phyloP scores from a whole-genome alignment of 2,797 vertebrate species.

The Clarias pachynema region DNA sequence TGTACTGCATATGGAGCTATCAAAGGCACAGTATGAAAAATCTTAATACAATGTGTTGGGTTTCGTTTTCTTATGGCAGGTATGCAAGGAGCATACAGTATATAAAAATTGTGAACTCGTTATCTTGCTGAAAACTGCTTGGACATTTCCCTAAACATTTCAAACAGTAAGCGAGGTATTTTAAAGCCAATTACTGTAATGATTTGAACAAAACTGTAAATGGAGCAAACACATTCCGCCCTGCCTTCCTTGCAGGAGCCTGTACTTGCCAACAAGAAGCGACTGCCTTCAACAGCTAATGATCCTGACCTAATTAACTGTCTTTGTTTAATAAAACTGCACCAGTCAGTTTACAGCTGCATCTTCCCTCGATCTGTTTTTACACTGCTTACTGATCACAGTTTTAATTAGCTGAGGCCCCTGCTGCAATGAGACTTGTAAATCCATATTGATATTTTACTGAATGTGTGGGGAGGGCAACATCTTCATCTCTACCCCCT shows the following conservation, averaged over 20 bases:
- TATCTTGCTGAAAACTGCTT: slow-evolving; percentile 3
- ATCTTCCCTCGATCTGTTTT: slow-evolving; percentile 66
- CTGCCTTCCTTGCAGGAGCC: not conserved
- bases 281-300: slow-evolving; percentile 38
- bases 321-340: slow-evolving; percentile 71
- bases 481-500: slow-evolving; percentile 57
- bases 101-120: not conserved
- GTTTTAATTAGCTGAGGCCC: slow-evolving; percentile 75
- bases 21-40: not conserved
- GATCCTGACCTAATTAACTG: slow-evolving; percentile 72
- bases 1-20: not conserved
- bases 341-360: slow-evolving; percentile 62
- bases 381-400: slow-evolving; percentile 74
- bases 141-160: slow-evolving; percentile 3
- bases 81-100: not conserved
- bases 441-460: slow-evolving; percentile 75
- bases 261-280: slow-evolving; percentile 21
- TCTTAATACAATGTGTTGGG: not conserved
- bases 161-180: not conserved
- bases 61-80: not conserved
- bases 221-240: slow-evolving; percentile 21
- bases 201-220: slow-evolving; percentile 16
- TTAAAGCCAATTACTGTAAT: slow-evolving; percentile 26
- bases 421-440: slow-evolving; percentile 70
- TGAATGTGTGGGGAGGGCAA: slow-evolving; percentile 58